Evolutionary conservation across 2,888 invertebrate species (phyloP).

Genomic region (Limnephilus rhombicus): DNA sequence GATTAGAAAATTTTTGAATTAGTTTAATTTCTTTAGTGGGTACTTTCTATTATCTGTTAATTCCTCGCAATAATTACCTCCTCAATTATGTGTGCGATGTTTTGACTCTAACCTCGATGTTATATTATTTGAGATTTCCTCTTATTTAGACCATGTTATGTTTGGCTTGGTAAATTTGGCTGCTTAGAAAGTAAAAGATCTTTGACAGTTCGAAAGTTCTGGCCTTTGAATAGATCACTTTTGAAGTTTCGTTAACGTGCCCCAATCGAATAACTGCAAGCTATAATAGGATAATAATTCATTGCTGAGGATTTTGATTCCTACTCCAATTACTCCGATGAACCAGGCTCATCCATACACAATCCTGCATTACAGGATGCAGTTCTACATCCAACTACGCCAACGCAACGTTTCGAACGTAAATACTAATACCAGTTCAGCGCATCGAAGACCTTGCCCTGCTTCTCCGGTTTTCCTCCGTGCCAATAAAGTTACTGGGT

Average conservation of each 20-base stretch:
- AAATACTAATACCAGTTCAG: neutral
- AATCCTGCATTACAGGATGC: neutral
- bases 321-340: neutral
- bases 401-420: too few relatives aligned
- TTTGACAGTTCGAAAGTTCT: neutral
- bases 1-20: neutral
- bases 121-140: neutral
- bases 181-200: too few relatives aligned
- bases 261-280: neutral
- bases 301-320: neutral
- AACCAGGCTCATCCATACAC: neutral
- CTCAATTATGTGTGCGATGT: neutral
- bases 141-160: neutral
- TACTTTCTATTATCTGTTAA: too few relatives aligned
- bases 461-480: neutral
- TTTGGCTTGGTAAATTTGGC: neutral
- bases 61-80: neutral
- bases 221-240: neutral
- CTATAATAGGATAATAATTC: neutral
- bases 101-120: neutral
- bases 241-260: neutral
- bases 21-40: too few relatives aligned
- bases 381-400: neutral
- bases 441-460: neutral
- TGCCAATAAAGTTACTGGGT: neutral